phyloP scores from a whole-genome alignment of 1,140 invertebrate genomes.

The Bombus consobrinus region DNA sequence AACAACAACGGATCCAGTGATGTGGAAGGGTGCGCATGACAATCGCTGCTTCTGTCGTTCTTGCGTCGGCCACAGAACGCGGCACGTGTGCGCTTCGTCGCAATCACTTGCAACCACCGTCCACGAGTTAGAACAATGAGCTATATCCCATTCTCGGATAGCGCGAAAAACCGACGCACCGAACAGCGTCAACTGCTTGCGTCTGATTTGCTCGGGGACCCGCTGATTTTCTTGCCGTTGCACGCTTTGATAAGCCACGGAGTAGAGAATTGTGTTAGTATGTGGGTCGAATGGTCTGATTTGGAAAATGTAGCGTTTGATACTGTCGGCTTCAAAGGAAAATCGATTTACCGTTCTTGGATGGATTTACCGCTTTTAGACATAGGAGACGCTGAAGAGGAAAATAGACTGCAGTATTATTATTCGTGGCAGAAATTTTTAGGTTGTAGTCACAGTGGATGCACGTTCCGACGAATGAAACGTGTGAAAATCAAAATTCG shows the following conservation, averaged over 20 bases:
- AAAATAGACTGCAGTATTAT: no score
- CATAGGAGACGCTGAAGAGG: background rate
- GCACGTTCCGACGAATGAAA: no score
- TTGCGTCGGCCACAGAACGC: slow-evolving; percentile 13
- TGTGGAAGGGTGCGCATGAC: slow-evolving; percentile 20
- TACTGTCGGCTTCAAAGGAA: background rate
- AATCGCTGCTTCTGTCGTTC: slow-evolving; percentile 16
- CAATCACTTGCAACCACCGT: slow-evolving; percentile 37
- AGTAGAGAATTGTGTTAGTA: background rate
- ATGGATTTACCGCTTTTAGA: background rate
- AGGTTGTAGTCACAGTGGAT: no score
- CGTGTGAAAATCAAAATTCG: no score
- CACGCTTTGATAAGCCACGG: background rate
- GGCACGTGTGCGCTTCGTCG: background rate
- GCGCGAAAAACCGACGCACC: slow-evolving; percentile 14
- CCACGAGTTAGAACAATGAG: slow-evolving; percentile 30
- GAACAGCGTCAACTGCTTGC: background rate
- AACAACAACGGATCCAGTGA: slow-evolving; percentile 25
- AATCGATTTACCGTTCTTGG: background rate
- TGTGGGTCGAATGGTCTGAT: background rate
- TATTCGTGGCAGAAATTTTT: no score
- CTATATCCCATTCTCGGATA: background rate
- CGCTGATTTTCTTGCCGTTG: background rate
- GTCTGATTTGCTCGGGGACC: background rate
- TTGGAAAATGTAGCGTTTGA: background rate